Base-by-base conservation (phyloP, 2,888 invertebrate genomes). In the Caenorhabditis virilis region DNA sequence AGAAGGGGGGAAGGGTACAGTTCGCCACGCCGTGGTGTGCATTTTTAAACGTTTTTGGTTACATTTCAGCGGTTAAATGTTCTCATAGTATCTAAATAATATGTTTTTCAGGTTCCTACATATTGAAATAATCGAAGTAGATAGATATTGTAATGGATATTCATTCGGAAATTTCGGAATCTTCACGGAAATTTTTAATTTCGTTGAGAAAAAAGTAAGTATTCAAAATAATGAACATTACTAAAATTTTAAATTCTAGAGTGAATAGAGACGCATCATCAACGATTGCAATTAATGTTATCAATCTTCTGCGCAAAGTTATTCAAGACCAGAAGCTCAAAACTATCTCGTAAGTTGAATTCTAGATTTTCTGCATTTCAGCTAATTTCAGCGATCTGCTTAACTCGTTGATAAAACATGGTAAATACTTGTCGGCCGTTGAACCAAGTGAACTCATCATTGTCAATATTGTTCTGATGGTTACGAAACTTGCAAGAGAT, bases 401-500 rank as follows among this genome's bases (percentile, higher is more conserved):
- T 39, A 45, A 36, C 1, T 57, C 53, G 7, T 43, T 77, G 22
- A 55, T 55, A 6, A 52, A 48, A 15, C 65, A 77, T 33, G 71
- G 75, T n/a, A 56, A 54, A 25, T 38, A 52, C 16, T 46, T 77
- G 13, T 60, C 53, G 36, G 51, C 55, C 5, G 55, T 49, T 15
- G 55, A 61, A 39, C 70, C 74, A 20, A 54, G 39, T 18, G 77
- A 76, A 46, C 58, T 74, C 22, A 63, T 77, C 13, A 58, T 78
- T n/a, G 50, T 73, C 4, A 78, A 78, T 52, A 60, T 78, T 20
- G 62, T 74, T 16, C 35, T 76, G 27, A 66, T 72, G 46, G 67
- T 73, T 11, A 52, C 71, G 11, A 77, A 77, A 43, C 39, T 78
- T 11, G 67, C 74, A 23, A 53, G 78, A 15, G 78, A 78, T 35